phyloP scores from a whole-genome alignment of 2,797 vertebrate species.

The Eurystomus glaucurus region DNA sequence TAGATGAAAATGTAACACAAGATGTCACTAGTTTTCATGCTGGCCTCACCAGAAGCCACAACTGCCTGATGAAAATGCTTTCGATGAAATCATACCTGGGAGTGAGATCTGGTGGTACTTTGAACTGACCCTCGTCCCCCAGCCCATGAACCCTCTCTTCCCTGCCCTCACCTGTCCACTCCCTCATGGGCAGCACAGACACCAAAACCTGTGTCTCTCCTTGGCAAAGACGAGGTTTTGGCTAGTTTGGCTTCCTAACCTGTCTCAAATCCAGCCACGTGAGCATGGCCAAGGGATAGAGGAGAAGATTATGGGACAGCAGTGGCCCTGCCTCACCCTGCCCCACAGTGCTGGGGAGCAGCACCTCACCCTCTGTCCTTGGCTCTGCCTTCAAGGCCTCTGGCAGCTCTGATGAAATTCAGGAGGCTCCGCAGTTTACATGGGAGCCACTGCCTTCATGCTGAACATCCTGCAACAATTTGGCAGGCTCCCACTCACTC shows the following conservation, averaged over 20 bases:
- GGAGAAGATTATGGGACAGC: not conserved
- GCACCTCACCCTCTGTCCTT: accelerated
- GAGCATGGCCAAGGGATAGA: accelerated
- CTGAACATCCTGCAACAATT: not conserved
- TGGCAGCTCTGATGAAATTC: not conserved
- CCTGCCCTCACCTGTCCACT: not conserved
- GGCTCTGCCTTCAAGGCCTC: not conserved
- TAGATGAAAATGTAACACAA: not conserved
- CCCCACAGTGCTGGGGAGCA: accelerated
- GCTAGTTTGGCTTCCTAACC: not conserved
- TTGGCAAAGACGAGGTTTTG: accelerated
- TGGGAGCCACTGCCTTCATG: accelerated
- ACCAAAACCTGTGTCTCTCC: not conserved
- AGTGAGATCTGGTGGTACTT: not conserved
- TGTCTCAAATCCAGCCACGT: accelerated
- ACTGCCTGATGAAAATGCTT: not conserved
- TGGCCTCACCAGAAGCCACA: not conserved
- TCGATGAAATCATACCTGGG: accelerated
- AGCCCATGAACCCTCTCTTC: not conserved
- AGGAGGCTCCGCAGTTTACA: not conserved
- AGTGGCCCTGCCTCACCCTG: not conserved
- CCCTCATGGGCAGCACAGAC: not conserved
- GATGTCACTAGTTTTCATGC: not conserved
- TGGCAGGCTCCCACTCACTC: not conserved
- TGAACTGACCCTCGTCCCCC: accelerated